Percentiles rank a stretch among this genome's conserved stretches.
phyloP scores from a whole-genome alignment of 1,140 invertebrate genomes.

The Nymphalis io region DNA sequence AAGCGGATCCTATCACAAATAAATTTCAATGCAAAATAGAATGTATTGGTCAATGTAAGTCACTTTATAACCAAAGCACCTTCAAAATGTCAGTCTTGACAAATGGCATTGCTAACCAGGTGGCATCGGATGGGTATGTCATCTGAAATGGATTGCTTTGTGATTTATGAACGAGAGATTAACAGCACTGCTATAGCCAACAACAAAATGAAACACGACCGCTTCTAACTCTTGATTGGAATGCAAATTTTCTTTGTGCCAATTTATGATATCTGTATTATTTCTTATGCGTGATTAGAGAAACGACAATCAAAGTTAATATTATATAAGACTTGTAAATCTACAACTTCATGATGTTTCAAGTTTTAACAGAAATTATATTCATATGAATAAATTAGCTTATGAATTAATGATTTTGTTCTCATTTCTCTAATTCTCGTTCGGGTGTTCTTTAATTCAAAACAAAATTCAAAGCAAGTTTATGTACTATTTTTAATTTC shows the following conservation, averaged over 20 bases:
- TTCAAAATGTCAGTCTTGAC: conserved; percentile 38
- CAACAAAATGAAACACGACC: conserved; percentile 19
- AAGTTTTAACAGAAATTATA: too few species aligned
- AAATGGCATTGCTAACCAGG: conserved; percentile 42
- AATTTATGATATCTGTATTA: neutral
- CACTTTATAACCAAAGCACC: conserved; percentile 18
- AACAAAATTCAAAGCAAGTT: too few species aligned
- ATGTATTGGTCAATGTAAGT: conserved; percentile 11
- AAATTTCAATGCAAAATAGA: conserved; percentile 11
- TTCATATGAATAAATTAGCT: too few species aligned
- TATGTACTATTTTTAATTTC: too few species aligned
- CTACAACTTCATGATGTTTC: too few species aligned
- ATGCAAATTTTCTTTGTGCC: conserved; percentile 8
- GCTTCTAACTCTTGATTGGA: conserved; percentile 15
- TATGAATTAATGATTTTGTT: too few species aligned
- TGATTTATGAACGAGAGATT: conserved; percentile 40
- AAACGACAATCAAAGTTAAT: neutral
- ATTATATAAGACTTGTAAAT: too few species aligned
- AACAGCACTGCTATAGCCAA: conserved; percentile 21
- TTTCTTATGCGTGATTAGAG: neutral
- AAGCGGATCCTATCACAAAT: neutral
- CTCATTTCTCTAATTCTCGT: too few species aligned
- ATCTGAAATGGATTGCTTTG: conserved; percentile 39
- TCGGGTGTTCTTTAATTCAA: too few species aligned
- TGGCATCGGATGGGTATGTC: conserved; percentile 34